phyloP scores from a whole-genome alignment of 2,797 vertebrate species.

The Orestias chungarensis region DNA sequence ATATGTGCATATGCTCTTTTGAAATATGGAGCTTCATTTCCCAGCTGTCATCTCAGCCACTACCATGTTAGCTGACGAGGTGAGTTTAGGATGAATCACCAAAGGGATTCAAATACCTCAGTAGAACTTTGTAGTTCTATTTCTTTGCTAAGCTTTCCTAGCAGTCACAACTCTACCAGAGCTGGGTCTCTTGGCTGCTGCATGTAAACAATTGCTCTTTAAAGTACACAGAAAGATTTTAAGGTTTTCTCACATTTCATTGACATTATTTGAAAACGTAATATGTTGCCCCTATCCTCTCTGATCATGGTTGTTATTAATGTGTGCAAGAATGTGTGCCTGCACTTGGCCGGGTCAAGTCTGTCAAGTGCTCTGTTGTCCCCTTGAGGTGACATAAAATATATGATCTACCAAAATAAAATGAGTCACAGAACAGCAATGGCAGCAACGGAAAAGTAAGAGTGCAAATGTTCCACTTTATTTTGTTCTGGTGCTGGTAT shows the following conservation, averaged over 20 bases:
- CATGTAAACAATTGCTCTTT: not conserved
- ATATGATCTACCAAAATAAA: slow-evolving; percentile 65
- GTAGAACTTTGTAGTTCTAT: not conserved
- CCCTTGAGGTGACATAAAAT: slow-evolving; percentile 52
- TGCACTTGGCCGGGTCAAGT: slow-evolving; percentile 52
- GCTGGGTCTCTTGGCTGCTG: not conserved
- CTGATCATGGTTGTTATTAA: slow-evolving; percentile 11
- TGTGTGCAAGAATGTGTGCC: not conserved
- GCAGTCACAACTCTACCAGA: not conserved
- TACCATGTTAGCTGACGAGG: slow-evolving; percentile 35
- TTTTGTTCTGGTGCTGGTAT: slow-evolving; percentile 28
- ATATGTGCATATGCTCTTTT: slow-evolving; percentile 10
- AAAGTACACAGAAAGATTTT: not conserved
- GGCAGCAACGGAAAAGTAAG: slow-evolving; percentile 58
- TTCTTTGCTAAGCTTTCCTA: too few species aligned
- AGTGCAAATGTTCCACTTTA: slow-evolving; percentile 63
- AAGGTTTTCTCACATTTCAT: slow-evolving; percentile 16
- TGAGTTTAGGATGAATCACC: slow-evolving; percentile 10
- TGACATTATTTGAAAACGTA: slow-evolving; percentile 35
- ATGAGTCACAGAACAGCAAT: slow-evolving; percentile 44
- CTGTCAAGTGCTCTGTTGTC: slow-evolving; percentile 65
- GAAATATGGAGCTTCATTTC: slow-evolving; percentile 50
- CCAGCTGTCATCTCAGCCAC: slow-evolving; percentile 66
- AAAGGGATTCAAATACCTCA: slow-evolving; percentile 7
- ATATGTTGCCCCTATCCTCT: slow-evolving; percentile 16